Evolutionary conservation across 2,113 vertebrate species (phyloP), one percentile per base, ranked within the genome.

Genomic region (Phoxinus phoxinus): DNA sequence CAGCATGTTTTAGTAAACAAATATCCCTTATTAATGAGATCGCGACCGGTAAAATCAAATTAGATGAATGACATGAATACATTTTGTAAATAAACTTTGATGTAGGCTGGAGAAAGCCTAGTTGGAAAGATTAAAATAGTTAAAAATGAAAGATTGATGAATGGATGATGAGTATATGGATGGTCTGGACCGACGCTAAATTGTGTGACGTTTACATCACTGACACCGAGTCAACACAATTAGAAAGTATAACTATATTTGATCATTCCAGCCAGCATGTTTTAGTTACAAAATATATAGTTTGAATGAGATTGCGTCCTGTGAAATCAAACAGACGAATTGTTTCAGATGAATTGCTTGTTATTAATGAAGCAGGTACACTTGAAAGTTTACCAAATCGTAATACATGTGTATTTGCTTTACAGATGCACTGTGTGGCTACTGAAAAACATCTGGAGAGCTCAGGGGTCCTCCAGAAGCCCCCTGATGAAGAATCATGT

Each of bases 401-500:
- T 44, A 13, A 81, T 48, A 48, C 23, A 7, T 67, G 37, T 81
- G 79, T 82, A 32, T 53, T 61, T 58, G 30, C 61, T 75, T 59
- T 74, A 17, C 44, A 53, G 81, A 85, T 88, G 87, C 44, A 88
- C 25, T 81, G 82, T 37, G 74, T 56, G 32, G 78, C 35, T 25
- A 86, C 3, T 21, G 85, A 84, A 41, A 86, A 86, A 63, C 87
- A 80, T 59, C 44, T 84, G 63, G 86, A 85, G 77, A 73, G 86
- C 89, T 90, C 89, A 3, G 93, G 94, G 92, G 93, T 93, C 87
- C 88, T 91, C 84, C 86, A 91, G 89, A 94, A 93, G 79, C 84
- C 87, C 21, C 87, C 92, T 21, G 94, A 95, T 88, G 93, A 95
- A 89, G 94, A 93, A 27, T 92, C 93, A 59, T 75, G 72, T 3